Evolutionary conservation across 2,888 invertebrate genomes (phyloP).

Genomic region (Caenorhabditis sp.): DNA sequence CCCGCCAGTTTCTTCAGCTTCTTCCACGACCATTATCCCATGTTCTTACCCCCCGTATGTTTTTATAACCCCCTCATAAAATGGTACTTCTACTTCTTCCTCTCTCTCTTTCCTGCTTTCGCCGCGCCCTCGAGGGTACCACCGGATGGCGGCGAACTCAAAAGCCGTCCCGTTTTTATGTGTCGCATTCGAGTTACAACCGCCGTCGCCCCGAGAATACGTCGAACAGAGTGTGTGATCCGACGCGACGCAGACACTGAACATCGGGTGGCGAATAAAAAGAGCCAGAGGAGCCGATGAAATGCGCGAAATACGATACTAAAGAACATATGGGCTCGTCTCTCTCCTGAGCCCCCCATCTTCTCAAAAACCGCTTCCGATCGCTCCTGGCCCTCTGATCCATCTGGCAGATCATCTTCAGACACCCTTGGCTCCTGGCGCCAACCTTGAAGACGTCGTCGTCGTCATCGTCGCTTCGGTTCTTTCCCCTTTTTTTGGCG

Average conservation of each 20-base stretch:
- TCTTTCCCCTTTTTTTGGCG: slow-evolving; percentile 25
- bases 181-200: slow-evolving; percentile 54
- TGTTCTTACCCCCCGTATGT: slow-evolving; percentile 38
- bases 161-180: slow-evolving; percentile 47
- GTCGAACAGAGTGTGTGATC: slow-evolving; percentile 29
- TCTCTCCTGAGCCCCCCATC: background rate
- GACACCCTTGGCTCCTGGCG: slow-evolving; percentile 48
- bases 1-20: background rate
- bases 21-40: slow-evolving; percentile 23
- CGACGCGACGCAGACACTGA: slow-evolving; percentile 19
- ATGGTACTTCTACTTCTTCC: slow-evolving; percentile 24
- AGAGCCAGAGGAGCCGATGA: slow-evolving; percentile 7
- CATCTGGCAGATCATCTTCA: slow-evolving; percentile 2
- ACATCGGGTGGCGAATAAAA: slow-evolving; percentile 11
- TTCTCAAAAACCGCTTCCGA: slow-evolving; percentile 24
- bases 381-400: background rate
- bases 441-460: slow-evolving; percentile 27
- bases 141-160: slow-evolving; percentile 51
- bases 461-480: too few relatives aligned
- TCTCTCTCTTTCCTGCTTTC: too few relatives aligned
- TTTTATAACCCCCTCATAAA: slow-evolving; percentile 52
- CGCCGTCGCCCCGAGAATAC: slow-evolving; percentile 30
- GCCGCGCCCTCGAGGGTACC: too few relatives aligned
- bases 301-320: slow-evolving; percentile 56
- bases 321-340: slow-evolving; percentile 34